Percentiles rank a stretch among this genome's conserved stretches.
phyloP scores from a whole-genome alignment of 2,888 invertebrate genomes.

The Acrocyrtus sp. region DNA sequence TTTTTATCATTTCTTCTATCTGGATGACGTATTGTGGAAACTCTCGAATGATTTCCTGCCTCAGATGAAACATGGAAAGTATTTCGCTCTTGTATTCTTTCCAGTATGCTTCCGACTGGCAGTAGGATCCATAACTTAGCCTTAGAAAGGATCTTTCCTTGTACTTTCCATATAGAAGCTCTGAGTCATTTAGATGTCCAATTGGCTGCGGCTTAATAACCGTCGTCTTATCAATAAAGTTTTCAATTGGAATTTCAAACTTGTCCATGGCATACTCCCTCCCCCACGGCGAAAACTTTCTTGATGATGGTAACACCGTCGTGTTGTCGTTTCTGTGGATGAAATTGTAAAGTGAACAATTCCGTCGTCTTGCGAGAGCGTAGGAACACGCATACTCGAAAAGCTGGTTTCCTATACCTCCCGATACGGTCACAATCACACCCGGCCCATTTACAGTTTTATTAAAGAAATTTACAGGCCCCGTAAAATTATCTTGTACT shows the following conservation, averaged over 20 bases:
- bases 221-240: neutral
- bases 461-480: too few species aligned
- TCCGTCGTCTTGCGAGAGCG: conserved; percentile 4
- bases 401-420: conserved; percentile 17
- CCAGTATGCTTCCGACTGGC: conserved; percentile 11
- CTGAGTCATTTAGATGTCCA: too few species aligned
- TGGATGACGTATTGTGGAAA: neutral
- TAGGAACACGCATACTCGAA: conserved; percentile 30
- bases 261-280: conserved; percentile 13
- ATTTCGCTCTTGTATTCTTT: neutral
- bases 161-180: too few species aligned
- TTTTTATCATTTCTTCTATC: neutral
- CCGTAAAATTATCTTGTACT: too few species aligned
- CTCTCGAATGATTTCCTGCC: neutral
- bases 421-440: neutral
- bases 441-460: conserved; percentile 2
- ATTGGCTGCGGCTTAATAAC: neutral
- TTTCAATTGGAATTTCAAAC: conserved; percentile 9
- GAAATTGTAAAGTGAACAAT: conserved; percentile 13
- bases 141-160: too few species aligned
- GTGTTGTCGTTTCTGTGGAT: neutral
- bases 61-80: neutral
- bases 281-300: neutral
- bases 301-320: neutral
- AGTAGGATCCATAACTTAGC: neutral